Evolutionary conservation across 2,113 vertebrate species (phyloP).

Genomic region (Cebidichthys violaceus): DNA sequence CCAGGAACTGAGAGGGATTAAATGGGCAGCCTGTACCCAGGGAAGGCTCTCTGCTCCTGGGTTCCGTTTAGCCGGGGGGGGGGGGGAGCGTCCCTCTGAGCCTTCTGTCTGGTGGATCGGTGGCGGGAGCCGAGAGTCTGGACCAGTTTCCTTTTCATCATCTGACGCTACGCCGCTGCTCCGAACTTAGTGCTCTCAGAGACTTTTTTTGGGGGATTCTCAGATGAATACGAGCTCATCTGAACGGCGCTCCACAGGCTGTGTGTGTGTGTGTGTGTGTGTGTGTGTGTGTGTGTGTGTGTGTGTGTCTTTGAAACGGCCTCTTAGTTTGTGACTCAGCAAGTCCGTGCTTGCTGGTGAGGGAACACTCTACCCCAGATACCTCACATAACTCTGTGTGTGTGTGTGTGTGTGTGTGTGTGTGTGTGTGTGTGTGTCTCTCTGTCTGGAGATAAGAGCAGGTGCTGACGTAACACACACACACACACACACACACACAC

Average conservation of each 20-base stretch:
- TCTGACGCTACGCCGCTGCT: neutral
- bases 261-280: conserved; percentile 8
- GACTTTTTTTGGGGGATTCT: neutral
- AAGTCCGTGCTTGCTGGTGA: conserved; percentile 28
- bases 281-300: conserved; percentile 21
- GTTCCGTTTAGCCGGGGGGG: too few species aligned
- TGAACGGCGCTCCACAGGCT: conserved; percentile 4
- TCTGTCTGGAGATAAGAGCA: conserved; percentile 42
- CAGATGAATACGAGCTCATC: conserved; percentile 13
- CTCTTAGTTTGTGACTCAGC: conserved; percentile 45
- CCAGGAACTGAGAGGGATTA: conserved; percentile 44
- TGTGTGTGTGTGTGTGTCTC: conserved; percentile 29
- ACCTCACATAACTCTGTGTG: conserved; percentile 49
- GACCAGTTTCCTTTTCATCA: neutral
- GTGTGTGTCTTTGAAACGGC: neutral
- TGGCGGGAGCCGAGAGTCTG: neutral
- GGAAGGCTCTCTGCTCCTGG: conserved; percentile 24
- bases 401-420: conserved; percentile 34
- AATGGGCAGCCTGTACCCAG: conserved; percentile 8
- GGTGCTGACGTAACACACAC: conserved; percentile 41
- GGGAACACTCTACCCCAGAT: conserved; percentile 57
- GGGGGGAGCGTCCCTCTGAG: neutral
- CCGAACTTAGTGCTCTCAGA: neutral
- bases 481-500: neutral
- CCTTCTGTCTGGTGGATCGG: neutral